These are phyloP conservation scores for Pachyseris speciosa DNA, from an alignment of 64 coral and sea anemone species.

Conservation along the genomic window DNA sequence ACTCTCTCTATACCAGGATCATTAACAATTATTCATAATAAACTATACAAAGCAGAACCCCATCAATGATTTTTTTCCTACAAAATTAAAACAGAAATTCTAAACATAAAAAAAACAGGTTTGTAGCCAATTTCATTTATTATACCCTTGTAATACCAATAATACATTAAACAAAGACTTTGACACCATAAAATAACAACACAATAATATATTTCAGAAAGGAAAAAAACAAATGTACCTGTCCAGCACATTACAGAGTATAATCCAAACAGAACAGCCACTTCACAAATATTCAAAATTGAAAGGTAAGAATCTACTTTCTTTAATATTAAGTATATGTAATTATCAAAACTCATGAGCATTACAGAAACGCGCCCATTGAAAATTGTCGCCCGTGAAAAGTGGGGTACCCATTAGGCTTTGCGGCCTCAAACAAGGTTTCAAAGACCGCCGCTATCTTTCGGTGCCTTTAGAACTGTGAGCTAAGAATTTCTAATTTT, in stretches of 20 bases:
- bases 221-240: conserved; percentile 44
- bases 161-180: conserved; percentile 28
- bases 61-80: conserved; percentile 38
- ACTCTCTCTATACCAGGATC: conserved; percentile 29
- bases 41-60: conserved; percentile 38
- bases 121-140: conserved; percentile 38
- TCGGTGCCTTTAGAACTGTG: too few relatives aligned
- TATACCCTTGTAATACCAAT: conserved; percentile 28
- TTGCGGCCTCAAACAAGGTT: too few relatives aligned
- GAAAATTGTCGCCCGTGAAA: too few relatives aligned
- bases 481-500: too few relatives aligned
- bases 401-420: too few relatives aligned
- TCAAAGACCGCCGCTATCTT: too few relatives aligned
- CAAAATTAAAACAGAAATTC: conserved; percentile 44
- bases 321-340: conserved; percentile 43
- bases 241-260: conserved; percentile 29
- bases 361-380: too few relatives aligned
- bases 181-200: conserved; percentile 17
- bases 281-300: conserved; percentile 23
- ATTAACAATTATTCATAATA: conserved; percentile 49
- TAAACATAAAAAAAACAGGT: conserved; percentile 31
- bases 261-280: conserved; percentile 10
- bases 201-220: conserved; percentile 29
- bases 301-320: conserved; percentile 13
- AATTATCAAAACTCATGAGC: conserved; percentile 59